Evolutionary conservation across 2,797 vertebrate species (phyloP), one percentile per base, ranked within the genome.

Genomic region (Eremophila alpestris): DNA sequence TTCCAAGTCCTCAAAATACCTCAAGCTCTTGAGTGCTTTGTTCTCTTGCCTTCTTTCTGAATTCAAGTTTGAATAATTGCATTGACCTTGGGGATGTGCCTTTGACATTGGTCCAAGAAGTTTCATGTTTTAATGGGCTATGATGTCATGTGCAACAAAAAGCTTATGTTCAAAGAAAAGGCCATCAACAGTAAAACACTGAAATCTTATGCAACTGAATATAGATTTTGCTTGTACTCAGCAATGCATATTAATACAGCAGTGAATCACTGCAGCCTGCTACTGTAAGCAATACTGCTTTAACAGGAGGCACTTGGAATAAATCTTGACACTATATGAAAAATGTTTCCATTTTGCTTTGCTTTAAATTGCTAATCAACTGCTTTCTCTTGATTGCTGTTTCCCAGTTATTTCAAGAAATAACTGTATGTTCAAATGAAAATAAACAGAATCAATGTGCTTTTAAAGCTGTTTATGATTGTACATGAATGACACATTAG

Each of bases 311-410:
- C 68, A 85, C 80, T 93, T 92, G 73, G 89, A 94, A 95, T 91
- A 90, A 90, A 94, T 76, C 69, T 91, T 89, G 86, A 89, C 71
- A 93, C 56, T 49, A 41, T 67, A 77, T 45, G 83, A 96, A 92
- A 92, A 93, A 83, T 64, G 16, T 87, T 96, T 92, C 93, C 75
- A 95, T 92, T 94, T 93, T 80, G 19, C 85, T 68, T 85, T 92
- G 38, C 82, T 87, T 93, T 94, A 95, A 95, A 92, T 95, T 91
- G 84, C 89, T 93, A 94, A 95, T 95, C 95, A 96, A 55, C 67
- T 0, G 13, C 85, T 94, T 94, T 90, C 58, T 89, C 76, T 90
- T 84, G 87, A 93, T 96, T 94, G 75, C 74, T 41, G 29, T 93
- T 96, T 95, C 88, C 55, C 75, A 82, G 79, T 91, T 89, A 95